Percentiles rank a stretch among this genome's conserved stretches.
Evolutionary conservation across 2,113 vertebrate species (phyloP).

Genomic region (Megalops atlanticus): DNA sequence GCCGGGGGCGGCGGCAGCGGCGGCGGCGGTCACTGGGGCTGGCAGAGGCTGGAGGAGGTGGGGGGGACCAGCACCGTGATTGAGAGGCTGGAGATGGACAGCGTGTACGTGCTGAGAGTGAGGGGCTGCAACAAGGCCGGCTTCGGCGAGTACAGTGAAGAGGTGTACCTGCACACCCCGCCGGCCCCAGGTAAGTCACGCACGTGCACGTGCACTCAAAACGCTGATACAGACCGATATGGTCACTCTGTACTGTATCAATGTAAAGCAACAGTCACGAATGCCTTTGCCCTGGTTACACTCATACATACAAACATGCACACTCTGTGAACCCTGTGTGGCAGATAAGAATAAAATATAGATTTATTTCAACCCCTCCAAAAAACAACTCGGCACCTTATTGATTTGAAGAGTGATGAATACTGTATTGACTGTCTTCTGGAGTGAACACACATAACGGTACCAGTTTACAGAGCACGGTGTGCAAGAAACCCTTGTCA

Average conservation of each 20-base stretch:
- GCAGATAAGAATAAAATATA: background rate
- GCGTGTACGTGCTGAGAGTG: constrained; percentile 89
- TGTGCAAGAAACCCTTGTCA: too few relatives aligned
- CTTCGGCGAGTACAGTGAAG: constrained; percentile 92
- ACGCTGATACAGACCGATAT: background rate
- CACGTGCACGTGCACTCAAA: background rate
- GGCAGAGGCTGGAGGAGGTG: constrained; percentile 89
- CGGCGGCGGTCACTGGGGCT: constrained; percentile 73
- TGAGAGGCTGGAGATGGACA: constrained; percentile 86
- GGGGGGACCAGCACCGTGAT: constrained; percentile 84
- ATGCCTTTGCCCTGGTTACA: background rate
- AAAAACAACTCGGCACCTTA: too few relatives aligned
- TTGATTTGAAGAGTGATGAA: too few relatives aligned
- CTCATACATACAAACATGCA: background rate
- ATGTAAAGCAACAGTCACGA: constrained; percentile 9
- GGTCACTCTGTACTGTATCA: background rate
- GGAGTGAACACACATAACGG: too few relatives aligned
- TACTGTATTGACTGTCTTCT: too few relatives aligned
- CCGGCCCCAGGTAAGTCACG: constrained; percentile 81
- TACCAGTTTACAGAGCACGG: too few relatives aligned
- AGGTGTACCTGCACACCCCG: constrained; percentile 91
- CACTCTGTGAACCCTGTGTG: background rate
- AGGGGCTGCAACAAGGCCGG: constrained; percentile 93
- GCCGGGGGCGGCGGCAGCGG: constrained; percentile 78
- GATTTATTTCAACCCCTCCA: too few relatives aligned